Evolutionary conservation across 1,140 invertebrate genomes (phyloP), one percentile per base, ranked within the genome.

Genomic region (Drepana arcuata): DNA sequence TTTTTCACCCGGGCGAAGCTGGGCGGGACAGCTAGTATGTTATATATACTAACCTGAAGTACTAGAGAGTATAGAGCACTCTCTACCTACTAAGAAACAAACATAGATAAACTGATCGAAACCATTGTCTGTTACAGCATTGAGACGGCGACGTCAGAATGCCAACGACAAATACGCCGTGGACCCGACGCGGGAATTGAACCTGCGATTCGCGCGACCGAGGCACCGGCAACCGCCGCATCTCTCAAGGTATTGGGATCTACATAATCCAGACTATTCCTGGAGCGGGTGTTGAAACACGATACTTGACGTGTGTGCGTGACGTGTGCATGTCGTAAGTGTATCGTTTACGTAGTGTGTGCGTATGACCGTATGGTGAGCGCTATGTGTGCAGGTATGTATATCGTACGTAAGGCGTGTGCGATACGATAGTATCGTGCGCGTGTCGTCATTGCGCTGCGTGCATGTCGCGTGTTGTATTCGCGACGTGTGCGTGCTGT

Each of bases 91-190:
- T 30, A 1, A 7, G 7, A 14, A 2, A 7, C 1, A 14, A 1
- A 10, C 21, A 23, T 7, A 7, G 21, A 5, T 4, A 25, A 7
- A 26, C 9, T 38, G 9, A 9, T 38, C 2, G 7, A 1, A 13
- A 7, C 18, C 2, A 4, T 10, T 0, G 14, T 16, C 14, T 40
- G 12, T 30, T 13, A 5, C 10, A 75, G 72, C 68, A 14, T 38
- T 81, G 1, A 77, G 92, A n/a, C 84, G 91, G 5, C 84, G 91
- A n/a, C 83, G 92, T 9, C 66, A 66, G 40, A 75, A 78, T 43
- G 86, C 86, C 9, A 82, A 84, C 28, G 91, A 92, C 40, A 93
- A 93, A 64, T 93, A 93, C 69, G 89, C 91, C 0, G 88, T 88
- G 2, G 91, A 93, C 71, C 87, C 88, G 24, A 86, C 88, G 14